A percentile compares a stretch with the other conserved stretches of the same genome.
Evolutionary conservation across 2,888 invertebrate species (phyloP).

Genomic region (Yponomeuta plumbellus): DNA sequence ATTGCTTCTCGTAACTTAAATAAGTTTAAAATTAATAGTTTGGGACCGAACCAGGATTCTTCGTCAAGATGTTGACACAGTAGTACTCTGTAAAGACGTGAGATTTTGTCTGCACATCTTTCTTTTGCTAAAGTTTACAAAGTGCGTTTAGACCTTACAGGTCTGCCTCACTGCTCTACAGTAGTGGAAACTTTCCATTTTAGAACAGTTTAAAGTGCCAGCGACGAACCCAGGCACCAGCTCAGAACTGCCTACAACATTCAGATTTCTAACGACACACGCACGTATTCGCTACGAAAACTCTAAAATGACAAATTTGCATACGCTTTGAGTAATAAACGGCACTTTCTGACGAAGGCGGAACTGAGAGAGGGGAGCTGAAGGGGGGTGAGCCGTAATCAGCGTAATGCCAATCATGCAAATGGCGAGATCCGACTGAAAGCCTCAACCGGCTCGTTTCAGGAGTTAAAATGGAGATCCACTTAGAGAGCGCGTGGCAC

Average conservation of each 20-base stretch:
- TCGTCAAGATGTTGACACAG: no score
- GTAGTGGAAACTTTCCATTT: no score
- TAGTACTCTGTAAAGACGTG: no score
- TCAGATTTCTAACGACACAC: slow-evolving; percentile 14
- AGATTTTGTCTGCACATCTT: no score
- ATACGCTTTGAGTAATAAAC: slow-evolving; percentile 49
- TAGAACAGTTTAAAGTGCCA: no score
- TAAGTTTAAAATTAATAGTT: no score
- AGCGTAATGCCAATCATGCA: slow-evolving; percentile 76
- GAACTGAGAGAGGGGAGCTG: slow-evolving; percentile 20
- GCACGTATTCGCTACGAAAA: slow-evolving; percentile 29
- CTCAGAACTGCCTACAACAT: neutral
- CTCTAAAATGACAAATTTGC: slow-evolving; percentile 60
- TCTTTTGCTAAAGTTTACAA: no score
- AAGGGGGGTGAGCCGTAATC: slow-evolving; percentile 50
- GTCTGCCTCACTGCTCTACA: no score
- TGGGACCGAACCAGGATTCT: no score
- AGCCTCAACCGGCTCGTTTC: slow-evolving; percentile 75
- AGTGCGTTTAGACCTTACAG: no score
- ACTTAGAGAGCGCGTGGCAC: slow-evolving; percentile 72
- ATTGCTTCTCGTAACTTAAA: no score
- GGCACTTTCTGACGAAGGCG: slow-evolving; percentile 41
- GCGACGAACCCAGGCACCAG: no score
- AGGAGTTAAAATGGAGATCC: slow-evolving; percentile 77
- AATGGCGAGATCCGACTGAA: slow-evolving; percentile 74